Conservation (phyloP, 2,888 invertebrate genomes). For the Priocnemis perturbator region DNA sequence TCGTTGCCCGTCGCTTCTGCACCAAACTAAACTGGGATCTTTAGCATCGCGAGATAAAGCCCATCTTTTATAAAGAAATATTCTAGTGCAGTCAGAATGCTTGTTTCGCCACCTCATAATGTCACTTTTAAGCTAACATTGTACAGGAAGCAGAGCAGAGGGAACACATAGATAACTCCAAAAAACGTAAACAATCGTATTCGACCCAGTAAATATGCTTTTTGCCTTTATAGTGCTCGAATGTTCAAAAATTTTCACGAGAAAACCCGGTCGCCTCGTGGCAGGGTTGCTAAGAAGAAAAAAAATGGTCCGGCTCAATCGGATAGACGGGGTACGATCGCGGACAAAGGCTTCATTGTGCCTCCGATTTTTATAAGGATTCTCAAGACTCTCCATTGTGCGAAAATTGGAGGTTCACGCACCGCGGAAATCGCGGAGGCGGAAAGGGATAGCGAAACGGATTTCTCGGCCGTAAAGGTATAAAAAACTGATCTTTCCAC, state of each 20-base stretch:
- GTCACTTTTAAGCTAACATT: no score
- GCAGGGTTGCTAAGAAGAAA: conserved; percentile 25
- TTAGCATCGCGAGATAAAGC: no score
- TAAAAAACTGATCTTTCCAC: conserved; percentile 54
- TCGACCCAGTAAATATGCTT: no score
- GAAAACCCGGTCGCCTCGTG: conserved; percentile 31
- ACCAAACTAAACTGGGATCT: no score
- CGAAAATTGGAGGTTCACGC: conserved; percentile 67
- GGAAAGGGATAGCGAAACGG: conserved; percentile 68
- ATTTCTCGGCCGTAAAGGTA: conserved; percentile 61
- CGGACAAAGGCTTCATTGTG: conserved; percentile 67
- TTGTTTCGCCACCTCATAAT: no score
- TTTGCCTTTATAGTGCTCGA: no score
- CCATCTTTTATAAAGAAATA: no score
- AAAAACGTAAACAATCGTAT: no score
- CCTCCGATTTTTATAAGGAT: conserved; percentile 68
- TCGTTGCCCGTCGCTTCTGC: background rate
- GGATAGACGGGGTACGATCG: conserved; percentile 67
- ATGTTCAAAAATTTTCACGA: conserved; percentile 49
- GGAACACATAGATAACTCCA: no score
- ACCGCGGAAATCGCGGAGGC: conserved; percentile 60
- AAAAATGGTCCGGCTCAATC: conserved; percentile 62
- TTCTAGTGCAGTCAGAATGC: no score
- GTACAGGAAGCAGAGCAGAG: no score
- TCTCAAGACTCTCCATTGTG: conserved; percentile 66